Base-by-base conservation (phyloP, 2,797 vertebrate genomes). In the Crocidura indochinensis region DNA sequence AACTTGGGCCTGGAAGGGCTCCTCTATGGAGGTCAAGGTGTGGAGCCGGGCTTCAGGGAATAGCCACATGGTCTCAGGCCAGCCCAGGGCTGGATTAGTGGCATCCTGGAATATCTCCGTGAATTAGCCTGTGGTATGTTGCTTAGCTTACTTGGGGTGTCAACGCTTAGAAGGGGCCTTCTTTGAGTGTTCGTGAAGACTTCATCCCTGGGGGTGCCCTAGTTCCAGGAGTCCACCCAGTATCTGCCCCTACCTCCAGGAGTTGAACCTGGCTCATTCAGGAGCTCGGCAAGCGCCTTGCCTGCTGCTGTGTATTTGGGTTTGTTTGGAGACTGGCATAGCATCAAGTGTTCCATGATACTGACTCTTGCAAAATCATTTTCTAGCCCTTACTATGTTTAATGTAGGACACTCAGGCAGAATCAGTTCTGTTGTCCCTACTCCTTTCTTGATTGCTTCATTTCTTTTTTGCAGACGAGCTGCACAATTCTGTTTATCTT, bases 401-500 rank as follows among this genome's bases (percentile, higher is more conserved):
- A 26, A 73, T 72, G 51, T 46, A 4, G 8, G 24, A 17, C 24
- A 26, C 10, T 29, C 27, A n/a, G 12, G 65, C 12, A 82, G 81
- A 86, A 84, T n/a, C 22, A 7, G 6, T 20, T 62, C 17, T 11
- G 53, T 19, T 56, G 6, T 56, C 53, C 11, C 53, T 56, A 19
- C 19, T 11, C 53, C 7, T 62, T 20, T 19, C 60, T 62, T 64
- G 14, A 68, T 65, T 88, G 38, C 17, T 95, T 0, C n/a, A 92
- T 78, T 91, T 90, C 96, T 84, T 95, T 93, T 96, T 84, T 67
- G 62, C 98, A 99, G 99, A 99, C 98, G 0, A 98, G 98, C 71
- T 98, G 98, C 94, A 99, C 99, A 27, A 79, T 99, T 47, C 9
- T 99, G 27, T 99, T 99, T 98, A 99, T 99, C 97, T 96, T 96